Percentiles rank a stretch among this genome's conserved stretches.
Evolutionary conservation across 2,113 vertebrate species (phyloP).

Genomic region (Brachionichthys hirsutus): DNA sequence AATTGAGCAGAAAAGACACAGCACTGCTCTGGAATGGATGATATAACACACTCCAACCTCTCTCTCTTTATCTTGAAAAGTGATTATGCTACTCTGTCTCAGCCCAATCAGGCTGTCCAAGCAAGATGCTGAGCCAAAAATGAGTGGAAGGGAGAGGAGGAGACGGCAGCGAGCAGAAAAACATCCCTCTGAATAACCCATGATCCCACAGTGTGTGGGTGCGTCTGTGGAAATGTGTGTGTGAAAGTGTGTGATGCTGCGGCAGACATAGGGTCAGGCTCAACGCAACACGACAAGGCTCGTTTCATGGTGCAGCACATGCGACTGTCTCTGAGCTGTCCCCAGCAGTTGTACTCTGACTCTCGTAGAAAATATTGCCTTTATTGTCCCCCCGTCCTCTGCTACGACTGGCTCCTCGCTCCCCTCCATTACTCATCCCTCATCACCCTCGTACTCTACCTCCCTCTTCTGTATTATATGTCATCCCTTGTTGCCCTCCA

Average conservation of each 20-base stretch:
- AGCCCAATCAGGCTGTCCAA: slow-evolving; percentile 45
- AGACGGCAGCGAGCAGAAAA: slow-evolving; percentile 23
- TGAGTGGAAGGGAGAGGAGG: slow-evolving; percentile 20
- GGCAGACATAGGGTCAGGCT: slow-evolving; percentile 5
- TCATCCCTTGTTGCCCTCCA: slow-evolving; percentile 28
- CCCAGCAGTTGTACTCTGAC: slow-evolving; percentile 27
- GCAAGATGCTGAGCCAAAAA: slow-evolving; percentile 37
- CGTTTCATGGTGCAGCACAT: slow-evolving; percentile 44
- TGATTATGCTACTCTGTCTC: slow-evolving; percentile 35
- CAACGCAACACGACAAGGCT: slow-evolving; percentile 42
- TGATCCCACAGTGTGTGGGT: not conserved
- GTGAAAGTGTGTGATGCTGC: slow-evolving; percentile 12
- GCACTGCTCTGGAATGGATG: slow-evolving; percentile 13
- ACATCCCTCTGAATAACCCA: slow-evolving; percentile 24
- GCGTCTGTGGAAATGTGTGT: not conserved
- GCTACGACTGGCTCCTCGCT: not conserved
- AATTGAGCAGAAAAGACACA: no score
- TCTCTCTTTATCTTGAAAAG: slow-evolving; percentile 13
- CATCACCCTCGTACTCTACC: slow-evolving; percentile 17
- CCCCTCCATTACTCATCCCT: slow-evolving; percentile 31
- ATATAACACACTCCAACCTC: slow-evolving; percentile 17
- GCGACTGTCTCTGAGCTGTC: slow-evolving; percentile 36
- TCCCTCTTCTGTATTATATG: slow-evolving; percentile 12
- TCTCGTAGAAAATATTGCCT: slow-evolving; percentile 30
- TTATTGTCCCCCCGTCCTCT: slow-evolving; percentile 36